Evolutionary conservation across 2,797 vertebrate genomes (phyloP).

Genomic region (Rhinoraja longicauda): DNA sequence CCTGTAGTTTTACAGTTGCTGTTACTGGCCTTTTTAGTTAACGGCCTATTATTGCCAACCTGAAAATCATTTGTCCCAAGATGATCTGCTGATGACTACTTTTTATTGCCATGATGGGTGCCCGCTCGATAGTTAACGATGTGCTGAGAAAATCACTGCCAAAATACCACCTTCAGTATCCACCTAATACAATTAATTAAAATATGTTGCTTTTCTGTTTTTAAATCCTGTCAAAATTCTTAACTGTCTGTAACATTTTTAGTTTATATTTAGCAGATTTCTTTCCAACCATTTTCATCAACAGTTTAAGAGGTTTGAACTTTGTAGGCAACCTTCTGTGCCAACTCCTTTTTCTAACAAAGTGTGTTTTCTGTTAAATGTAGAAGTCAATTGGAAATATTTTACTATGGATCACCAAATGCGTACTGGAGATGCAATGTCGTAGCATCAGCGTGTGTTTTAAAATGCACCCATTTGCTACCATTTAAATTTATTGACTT

Average conservation of each 20-base stretch:
- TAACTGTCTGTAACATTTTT: not conserved
- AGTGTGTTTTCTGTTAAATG: not conserved
- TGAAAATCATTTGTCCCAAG: not conserved
- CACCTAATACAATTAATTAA: not conserved
- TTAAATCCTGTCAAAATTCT: not conserved
- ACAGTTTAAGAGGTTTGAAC: not conserved
- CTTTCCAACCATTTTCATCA: not conserved
- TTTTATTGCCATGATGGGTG: not conserved
- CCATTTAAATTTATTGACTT: conserved; percentile 43
- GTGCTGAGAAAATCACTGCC: not conserved
- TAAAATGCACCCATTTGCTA: not conserved
- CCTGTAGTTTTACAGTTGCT: too few relatives aligned
- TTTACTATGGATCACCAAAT: not conserved
- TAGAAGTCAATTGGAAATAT: not conserved
- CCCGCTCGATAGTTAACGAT: not conserved
- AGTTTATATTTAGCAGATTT: not conserved
- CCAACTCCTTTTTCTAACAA: too few relatives aligned
- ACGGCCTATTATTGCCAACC: too few relatives aligned
- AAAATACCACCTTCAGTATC: not conserved
- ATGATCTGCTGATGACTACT: not conserved
- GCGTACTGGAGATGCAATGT: not conserved
- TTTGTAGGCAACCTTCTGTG: too few relatives aligned
- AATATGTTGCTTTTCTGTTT: not conserved
- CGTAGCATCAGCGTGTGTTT: not conserved
- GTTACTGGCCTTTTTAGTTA: too few relatives aligned